Percentiles rank a stretch among this genome's conserved stretches.
phyloP scores from a whole-genome alignment of 2,888 invertebrate species.

The Chrysolina haemoptera region DNA sequence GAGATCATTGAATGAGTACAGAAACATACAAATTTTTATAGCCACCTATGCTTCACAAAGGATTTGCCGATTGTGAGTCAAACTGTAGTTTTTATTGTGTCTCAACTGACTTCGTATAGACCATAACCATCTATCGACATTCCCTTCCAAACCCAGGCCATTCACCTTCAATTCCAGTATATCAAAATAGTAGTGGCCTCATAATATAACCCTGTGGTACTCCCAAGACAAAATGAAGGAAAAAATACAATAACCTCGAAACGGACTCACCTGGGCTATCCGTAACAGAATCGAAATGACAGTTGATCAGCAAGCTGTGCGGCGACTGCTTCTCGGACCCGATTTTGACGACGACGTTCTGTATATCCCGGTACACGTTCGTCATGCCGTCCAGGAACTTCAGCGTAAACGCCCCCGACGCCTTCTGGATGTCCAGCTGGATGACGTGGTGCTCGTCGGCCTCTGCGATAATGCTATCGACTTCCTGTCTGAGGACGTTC shows the following conservation, averaged over 20 bases:
- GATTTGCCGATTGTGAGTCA: no score
- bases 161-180: no score
- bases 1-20: no score
- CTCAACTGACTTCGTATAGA: no score
- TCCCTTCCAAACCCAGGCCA: no score
- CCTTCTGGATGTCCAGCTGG: constrained; percentile 75
- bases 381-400: constrained; percentile 82
- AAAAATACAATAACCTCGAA: not conserved
- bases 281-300: constrained; percentile 83
- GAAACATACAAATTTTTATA: no score
- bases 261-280: constrained; percentile 78
- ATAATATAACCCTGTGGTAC: no score
- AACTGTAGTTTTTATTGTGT: no score
- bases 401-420: constrained; percentile 79
- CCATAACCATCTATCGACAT: no score
- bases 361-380: constrained; percentile 79
- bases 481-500: constrained; percentile 65
- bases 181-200: no score
- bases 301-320: constrained; percentile 79
- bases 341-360: constrained; percentile 79
- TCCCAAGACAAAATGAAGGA: no score
- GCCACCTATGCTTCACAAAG: no score
- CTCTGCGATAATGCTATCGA: constrained; percentile 66
- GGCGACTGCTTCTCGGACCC: constrained; percentile 73
- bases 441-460: constrained; percentile 71